Percentiles rank a stretch among this genome's conserved stretches.
Conservation (phyloP, 2,888 invertebrate species). For the Thalpophila matura region DNA sequence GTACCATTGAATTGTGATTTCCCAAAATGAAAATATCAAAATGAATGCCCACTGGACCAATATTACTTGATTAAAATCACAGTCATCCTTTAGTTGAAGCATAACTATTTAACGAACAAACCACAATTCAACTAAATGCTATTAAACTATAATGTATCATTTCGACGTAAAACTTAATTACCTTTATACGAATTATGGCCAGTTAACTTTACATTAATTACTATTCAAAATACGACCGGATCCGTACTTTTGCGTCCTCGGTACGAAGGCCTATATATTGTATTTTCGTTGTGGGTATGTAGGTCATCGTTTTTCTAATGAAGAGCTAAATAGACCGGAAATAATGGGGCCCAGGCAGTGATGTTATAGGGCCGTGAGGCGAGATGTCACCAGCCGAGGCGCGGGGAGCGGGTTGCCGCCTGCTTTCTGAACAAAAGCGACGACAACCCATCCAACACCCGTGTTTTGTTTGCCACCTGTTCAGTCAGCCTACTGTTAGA, state of each 20-base stretch:
- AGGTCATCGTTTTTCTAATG: conserved; percentile 44
- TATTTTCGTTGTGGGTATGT: conserved; percentile 7
- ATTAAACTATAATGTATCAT: conserved; percentile 16
- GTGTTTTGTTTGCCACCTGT: not conserved
- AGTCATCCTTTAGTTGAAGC: not conserved
- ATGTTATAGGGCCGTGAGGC: not conserved
- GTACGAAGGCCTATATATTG: conserved; percentile 42
- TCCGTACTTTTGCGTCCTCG: conserved; percentile 39
- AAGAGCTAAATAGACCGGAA: not conserved
- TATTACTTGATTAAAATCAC: too few species aligned
- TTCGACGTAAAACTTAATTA: conserved; percentile 23
- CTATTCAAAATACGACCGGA: conserved; percentile 34
- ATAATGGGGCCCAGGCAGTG: not conserved
- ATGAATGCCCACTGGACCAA: too few species aligned
- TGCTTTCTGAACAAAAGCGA: not conserved
- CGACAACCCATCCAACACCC: not conserved
- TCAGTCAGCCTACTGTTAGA: conserved; percentile 29
- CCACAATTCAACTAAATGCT: not conserved
- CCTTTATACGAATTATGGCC: too few species aligned
- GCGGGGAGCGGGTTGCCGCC: not conserved
- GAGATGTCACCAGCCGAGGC: not conserved
- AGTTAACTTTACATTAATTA: conserved; percentile 44
- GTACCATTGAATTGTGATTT: too few species aligned
- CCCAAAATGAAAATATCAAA: too few species aligned
- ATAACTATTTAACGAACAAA: not conserved